A percentile compares a stretch with the other conserved stretches of the same genome.
These are phyloP conservation scores for Conomelus anceps DNA, from an alignment of 2,888 invertebrate species.

Conservation along the genomic window DNA sequence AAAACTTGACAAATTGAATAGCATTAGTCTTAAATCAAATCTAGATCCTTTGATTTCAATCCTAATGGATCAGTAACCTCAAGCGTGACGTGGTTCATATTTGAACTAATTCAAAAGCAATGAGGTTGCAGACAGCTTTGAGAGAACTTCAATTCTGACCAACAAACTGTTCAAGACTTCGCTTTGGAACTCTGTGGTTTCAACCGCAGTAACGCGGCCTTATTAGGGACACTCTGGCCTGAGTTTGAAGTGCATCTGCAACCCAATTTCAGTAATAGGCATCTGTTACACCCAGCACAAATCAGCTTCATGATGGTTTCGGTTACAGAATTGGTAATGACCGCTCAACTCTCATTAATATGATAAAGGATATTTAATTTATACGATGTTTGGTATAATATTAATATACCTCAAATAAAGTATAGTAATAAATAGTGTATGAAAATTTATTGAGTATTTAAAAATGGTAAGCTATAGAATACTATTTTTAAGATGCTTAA, in stretches of 20 bases:
- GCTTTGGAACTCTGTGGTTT: background rate
- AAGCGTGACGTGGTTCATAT: background rate
- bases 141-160: background rate
- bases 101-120: background rate
- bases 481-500: too few relatives aligned
- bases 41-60: background rate
- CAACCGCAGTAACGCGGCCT: background rate
- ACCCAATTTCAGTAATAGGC: background rate
- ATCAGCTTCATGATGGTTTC: background rate
- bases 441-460: too few relatives aligned
- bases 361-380: background rate
- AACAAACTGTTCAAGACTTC: background rate
- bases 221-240: background rate
- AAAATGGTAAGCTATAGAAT: too few relatives aligned
- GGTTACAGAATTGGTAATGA: background rate
- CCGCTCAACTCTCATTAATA: background rate
- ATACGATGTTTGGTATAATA: too few relatives aligned
- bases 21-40: background rate
- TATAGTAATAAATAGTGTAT: too few relatives aligned
- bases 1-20: too few relatives aligned
- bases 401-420: too few relatives aligned
- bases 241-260: background rate
- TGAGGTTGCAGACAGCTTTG: background rate
- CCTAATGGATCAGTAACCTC: background rate
- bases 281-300: background rate